Conservation (phyloP, 2,888 invertebrate genomes). For the Callyntrura sp. region DNA sequence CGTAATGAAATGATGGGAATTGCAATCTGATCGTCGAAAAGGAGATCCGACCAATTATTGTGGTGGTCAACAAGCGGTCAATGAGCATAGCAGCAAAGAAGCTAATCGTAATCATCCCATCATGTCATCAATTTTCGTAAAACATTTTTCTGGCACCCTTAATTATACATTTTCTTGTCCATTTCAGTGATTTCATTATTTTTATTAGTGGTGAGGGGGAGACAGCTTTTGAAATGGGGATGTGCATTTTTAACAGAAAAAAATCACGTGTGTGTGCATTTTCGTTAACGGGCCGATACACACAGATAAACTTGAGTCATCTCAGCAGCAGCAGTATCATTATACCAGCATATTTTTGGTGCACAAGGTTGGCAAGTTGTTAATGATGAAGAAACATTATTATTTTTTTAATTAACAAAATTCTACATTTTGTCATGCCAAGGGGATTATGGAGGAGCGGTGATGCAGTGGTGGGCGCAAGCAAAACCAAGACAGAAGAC, state of each 20-base stretch:
- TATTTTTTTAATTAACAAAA: conserved; percentile 55
- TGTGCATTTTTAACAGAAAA: too few relatives aligned
- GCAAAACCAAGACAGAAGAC: not conserved
- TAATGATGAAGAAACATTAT: conserved; percentile 48
- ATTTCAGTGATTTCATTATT: too few relatives aligned
- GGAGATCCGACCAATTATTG: conserved; percentile 4
- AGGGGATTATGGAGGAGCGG: not conserved
- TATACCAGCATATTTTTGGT: conserved; percentile 1
- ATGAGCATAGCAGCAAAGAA: not conserved
- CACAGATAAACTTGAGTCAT: too few relatives aligned
- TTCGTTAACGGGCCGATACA: not conserved
- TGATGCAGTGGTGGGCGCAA: not conserved
- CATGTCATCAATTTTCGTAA: not conserved
- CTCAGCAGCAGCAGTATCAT: too few relatives aligned
- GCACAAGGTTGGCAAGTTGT: not conserved
- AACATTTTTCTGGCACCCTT: not conserved
- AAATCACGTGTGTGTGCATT: too few relatives aligned
- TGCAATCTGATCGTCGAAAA: not conserved
- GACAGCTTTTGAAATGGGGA: too few relatives aligned
- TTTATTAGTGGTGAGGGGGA: too few relatives aligned
- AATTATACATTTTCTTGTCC: not conserved
- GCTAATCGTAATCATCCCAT: not conserved
- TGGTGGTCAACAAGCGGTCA: not conserved
- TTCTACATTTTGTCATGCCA: conserved; percentile 31
- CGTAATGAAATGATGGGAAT: not conserved